Evolutionary conservation across 2,113 vertebrate genomes (phyloP).

Genomic region (Zosterops lateralis): DNA sequence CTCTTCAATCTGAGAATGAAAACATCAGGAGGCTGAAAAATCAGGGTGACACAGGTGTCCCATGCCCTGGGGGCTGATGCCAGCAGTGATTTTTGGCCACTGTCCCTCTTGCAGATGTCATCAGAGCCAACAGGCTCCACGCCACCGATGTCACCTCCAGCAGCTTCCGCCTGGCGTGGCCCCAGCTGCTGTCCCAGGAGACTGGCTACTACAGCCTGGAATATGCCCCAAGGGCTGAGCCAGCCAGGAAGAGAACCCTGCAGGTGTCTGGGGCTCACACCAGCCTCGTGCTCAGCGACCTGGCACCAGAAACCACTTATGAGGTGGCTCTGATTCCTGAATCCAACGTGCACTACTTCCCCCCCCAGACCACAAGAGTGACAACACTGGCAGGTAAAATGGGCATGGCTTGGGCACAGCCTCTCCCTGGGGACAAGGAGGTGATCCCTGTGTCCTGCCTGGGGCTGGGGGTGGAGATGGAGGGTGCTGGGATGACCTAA

Average conservation of each 20-base stretch:
- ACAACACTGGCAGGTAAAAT: constrained; percentile 81
- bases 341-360: constrained; percentile 75
- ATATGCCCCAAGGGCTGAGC: constrained; percentile 37
- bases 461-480: neutral
- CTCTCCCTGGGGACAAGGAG: neutral
- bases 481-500: no score
- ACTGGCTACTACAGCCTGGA: constrained; percentile 83
- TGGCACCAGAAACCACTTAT: constrained; percentile 85
- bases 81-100: neutral
- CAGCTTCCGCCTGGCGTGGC: constrained; percentile 84
- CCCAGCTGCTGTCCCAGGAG: constrained; percentile 74
- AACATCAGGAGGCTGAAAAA: no score
- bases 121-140: constrained; percentile 79
- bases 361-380: constrained; percentile 77
- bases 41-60: no score
- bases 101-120: constrained; percentile 74
- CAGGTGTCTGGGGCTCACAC: constrained; percentile 75
- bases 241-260: constrained; percentile 54
- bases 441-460: neutral
- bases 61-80: rapidly evolving
- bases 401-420: rapidly evolving
- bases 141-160: constrained; percentile 80
- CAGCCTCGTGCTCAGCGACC: constrained; percentile 65
- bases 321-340: constrained; percentile 81
- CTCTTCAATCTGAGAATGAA: no score